Conservation (phyloP, 2,113 vertebrate genomes). For the Etheostoma spectabile region DNA sequence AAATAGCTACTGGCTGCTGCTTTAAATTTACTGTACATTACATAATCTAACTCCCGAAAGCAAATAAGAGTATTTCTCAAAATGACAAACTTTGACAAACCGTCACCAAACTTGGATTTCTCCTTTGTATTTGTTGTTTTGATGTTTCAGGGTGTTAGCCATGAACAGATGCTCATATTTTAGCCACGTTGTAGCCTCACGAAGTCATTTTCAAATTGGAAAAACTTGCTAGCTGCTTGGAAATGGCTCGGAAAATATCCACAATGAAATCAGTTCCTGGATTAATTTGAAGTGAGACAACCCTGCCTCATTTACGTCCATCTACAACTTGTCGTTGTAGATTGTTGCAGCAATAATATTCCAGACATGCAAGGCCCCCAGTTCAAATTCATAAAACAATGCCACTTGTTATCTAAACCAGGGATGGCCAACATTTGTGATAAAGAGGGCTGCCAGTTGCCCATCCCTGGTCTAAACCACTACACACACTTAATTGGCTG, state of each 20-base stretch:
- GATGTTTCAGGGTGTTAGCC: background rate
- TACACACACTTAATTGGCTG: slow-evolving; percentile 3
- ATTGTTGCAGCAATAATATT: no score
- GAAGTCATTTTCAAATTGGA: background rate
- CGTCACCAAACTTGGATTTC: background rate
- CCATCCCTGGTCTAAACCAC: background rate
- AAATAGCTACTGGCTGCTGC: background rate
- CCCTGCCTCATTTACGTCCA: background rate
- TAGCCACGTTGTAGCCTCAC: background rate
- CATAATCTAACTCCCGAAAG: background rate
- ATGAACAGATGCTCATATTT: background rate
- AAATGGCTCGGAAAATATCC: background rate
- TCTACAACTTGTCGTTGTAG: background rate
- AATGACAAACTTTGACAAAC: background rate
- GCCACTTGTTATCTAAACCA: background rate
- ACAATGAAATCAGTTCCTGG: background rate
- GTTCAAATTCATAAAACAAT: background rate
- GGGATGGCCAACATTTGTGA: no score
- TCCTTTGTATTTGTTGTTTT: background rate
- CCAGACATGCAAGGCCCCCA: background rate
- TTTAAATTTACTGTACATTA: background rate
- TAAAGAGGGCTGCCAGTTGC: no score
- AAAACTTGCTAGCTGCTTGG: background rate
- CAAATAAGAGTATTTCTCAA: background rate
- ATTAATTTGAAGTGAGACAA: background rate